Conservation (phyloP, 2,888 invertebrate species). For the Epinotia nisella region DNA sequence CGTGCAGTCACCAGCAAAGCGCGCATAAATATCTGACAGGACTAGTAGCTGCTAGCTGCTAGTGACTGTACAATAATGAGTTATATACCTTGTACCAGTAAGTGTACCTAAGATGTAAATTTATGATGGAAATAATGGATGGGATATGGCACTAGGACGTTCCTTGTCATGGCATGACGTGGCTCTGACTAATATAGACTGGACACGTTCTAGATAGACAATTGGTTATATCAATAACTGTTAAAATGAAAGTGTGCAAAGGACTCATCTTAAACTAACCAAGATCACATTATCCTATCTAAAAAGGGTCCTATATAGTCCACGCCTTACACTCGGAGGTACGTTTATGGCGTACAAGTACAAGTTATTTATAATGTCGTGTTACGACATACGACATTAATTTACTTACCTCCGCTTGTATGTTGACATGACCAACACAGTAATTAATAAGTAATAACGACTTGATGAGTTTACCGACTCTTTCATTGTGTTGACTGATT, state of each 20-base stretch:
- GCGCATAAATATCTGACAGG: too few species aligned
- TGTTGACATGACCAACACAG: conserved; percentile 29
- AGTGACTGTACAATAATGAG: too few species aligned
- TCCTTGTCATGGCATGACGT: too few species aligned
- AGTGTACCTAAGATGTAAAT: too few species aligned
- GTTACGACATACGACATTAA: conserved; percentile 30
- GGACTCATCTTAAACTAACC: not conserved
- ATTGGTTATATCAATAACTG: too few species aligned
- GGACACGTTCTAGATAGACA: too few species aligned
- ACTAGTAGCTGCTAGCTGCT: too few species aligned
- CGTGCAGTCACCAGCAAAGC: too few species aligned
- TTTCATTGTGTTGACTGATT: conserved; percentile 33
- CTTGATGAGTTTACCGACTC: conserved; percentile 39
- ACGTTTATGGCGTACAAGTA: not conserved
- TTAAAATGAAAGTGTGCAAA: not conserved
- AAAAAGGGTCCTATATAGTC: not conserved
- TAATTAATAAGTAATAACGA: conserved; percentile 41
- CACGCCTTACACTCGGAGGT: not conserved
- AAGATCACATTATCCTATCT: not conserved
- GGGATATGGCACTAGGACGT: too few species aligned
- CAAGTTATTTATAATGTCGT: conserved; percentile 5
- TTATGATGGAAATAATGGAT: too few species aligned
- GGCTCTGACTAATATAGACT: too few species aligned
- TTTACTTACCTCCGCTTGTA: conserved; percentile 28
- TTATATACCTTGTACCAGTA: too few species aligned